Percentiles rank a stretch among this genome's conserved stretches.
phyloP scores from a whole-genome alignment of 2,113 vertebrate species.

The Leptocoma aspasia region DNA sequence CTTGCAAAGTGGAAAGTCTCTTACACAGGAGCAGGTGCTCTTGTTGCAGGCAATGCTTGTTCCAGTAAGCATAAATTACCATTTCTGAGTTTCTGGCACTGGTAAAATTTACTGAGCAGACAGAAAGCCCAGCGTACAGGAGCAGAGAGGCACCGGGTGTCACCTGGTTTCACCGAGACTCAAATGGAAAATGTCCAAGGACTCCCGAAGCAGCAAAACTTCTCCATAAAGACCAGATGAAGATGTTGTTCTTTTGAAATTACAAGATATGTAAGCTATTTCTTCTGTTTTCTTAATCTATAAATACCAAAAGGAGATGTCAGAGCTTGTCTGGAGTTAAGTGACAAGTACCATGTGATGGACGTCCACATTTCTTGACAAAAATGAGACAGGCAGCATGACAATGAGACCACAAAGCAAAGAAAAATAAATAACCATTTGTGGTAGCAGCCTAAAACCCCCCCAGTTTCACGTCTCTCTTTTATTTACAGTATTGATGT shows the following conservation, averaged over 20 bases:
- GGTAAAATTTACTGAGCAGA: not conserved
- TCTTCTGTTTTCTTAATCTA: not conserved
- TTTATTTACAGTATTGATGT: not conserved
- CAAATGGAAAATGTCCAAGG: not conserved
- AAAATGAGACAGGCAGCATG: not conserved
- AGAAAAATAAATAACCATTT: not conserved
- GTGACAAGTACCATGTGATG: not conserved
- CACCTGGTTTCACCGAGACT: fast-evolving
- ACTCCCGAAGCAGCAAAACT: not conserved
- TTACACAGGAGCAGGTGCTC: not conserved
- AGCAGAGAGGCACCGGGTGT: not conserved
- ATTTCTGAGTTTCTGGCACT: not conserved
- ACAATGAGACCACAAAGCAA: not conserved
- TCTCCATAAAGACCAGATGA: not conserved
- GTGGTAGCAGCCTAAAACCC: not conserved
- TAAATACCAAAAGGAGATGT: not conserved
- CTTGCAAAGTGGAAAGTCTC: not conserved
- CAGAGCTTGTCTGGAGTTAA: not conserved
- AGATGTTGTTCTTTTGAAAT: not conserved
- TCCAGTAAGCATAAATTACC: not conserved
- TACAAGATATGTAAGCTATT: not conserved
- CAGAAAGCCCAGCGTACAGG: not conserved
- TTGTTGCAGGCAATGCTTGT: not conserved
- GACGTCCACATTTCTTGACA: not conserved
- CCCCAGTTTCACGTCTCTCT: not conserved